A percentile compares a stretch with the other conserved stretches of the same genome.
These are phyloP conservation scores for Diplosoma virens DNA, from an alignment of 23 tunicate species.

Conservation along the genomic window DNA sequence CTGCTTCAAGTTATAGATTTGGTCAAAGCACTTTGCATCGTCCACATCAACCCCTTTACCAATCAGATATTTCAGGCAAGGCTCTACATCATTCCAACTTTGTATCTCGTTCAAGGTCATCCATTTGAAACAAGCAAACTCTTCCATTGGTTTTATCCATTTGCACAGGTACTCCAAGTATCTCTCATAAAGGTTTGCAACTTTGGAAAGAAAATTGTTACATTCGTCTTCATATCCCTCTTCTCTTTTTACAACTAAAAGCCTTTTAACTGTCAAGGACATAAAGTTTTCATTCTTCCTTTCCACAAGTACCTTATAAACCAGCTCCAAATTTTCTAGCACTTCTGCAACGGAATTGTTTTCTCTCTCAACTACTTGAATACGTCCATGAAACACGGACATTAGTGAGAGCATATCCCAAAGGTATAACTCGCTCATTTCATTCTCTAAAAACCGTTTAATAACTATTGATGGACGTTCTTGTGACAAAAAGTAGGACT, in stretches of 20 bases:
- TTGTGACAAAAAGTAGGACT: conserved; percentile 13
- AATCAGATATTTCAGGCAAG: too few relatives aligned
- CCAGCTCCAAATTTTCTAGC: conserved; percentile 20
- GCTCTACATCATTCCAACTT: too few relatives aligned
- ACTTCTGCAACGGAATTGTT: conserved; percentile 23
- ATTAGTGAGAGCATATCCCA: conserved; percentile 9
- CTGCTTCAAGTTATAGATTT: too few relatives aligned
- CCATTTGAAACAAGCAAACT: too few relatives aligned
- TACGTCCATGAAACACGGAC: conserved; percentile 22
- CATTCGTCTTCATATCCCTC: conserved; percentile 24
- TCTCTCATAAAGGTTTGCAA: too few relatives aligned
- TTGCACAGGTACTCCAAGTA: too few relatives aligned
- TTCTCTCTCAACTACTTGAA: conserved; percentile 17
- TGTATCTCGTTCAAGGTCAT: too few relatives aligned
- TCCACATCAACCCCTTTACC: too few relatives aligned
- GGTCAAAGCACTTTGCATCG: too few relatives aligned
- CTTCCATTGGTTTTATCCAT: too few relatives aligned
- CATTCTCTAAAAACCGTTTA: conserved; percentile 23
- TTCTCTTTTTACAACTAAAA: conserved; percentile 23
- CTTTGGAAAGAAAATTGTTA: too few relatives aligned
- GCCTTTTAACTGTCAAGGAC: conserved; percentile 30
- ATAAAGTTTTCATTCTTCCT: conserved; percentile 31
- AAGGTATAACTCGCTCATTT: conserved; percentile 13
- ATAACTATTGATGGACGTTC: conserved; percentile 17
- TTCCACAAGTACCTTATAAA: conserved; percentile 21